Base-by-base conservation (phyloP, 2,888 invertebrate genomes). In the Lasioglossum malachurum region DNA sequence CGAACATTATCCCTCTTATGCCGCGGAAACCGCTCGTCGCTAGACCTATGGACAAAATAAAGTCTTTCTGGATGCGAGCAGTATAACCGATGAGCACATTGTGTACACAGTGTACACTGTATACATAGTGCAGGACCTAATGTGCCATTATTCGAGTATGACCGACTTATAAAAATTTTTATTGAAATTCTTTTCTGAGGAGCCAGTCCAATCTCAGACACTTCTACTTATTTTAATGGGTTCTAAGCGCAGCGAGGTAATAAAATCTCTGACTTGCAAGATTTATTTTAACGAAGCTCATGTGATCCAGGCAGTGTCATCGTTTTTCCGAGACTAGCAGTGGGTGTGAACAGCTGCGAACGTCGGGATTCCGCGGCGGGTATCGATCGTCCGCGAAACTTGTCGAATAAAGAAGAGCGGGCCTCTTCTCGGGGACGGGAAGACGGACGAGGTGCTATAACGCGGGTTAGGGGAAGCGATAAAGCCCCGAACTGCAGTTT, bases 401-500 rank as follows among this genome's bases (percentile, higher is more conserved):
- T 46, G 44, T n/a, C 44, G 80, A 80, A 82, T 86, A 86, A 89
- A 89, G 83, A 80, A 74, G 82, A 80, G 72, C 53, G 53, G 23
- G 53, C n/a, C 53, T n/a, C n/a, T 53, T 53, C 10, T 10, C n/a
- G 75, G 73, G 14, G 27, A 72, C 38, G 27, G 72, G 75, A 80
- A 85, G 87, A 85, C 78, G 80, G 81, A 88, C 38, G 87, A 81
- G 80, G 77, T 84, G 80, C 76, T 78, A 76, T 88, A 88, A 84
- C 64, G 82, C 78, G 75, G 77, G 86, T 81, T 79, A 76, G 75
- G 41, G 53, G 73, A 78, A 76, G 77, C 81, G 87, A 87, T 87
- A 87, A 89, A 84, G 80, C 71, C 71, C 38, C 23, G n/a, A 85
- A 86, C 80, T 88, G 72, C 78, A 83, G 88, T 88, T 88, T 88